Conservation (phyloP, 2,113 vertebrate genomes). For the human (Homo sapiens) region DNA sequence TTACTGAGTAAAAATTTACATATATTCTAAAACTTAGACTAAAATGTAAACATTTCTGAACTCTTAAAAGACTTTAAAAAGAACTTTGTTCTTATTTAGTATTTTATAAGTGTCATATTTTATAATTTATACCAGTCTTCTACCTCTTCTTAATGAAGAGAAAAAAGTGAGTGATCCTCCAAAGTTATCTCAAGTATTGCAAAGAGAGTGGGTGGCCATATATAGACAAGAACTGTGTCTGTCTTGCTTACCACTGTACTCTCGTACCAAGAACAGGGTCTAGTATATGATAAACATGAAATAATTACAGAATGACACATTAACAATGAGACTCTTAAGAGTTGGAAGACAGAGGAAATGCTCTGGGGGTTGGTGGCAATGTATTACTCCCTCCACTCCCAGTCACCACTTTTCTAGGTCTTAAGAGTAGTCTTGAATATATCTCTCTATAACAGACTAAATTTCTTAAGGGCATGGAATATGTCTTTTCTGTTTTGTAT, state of each 20-base stretch:
- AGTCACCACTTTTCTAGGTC: background rate
- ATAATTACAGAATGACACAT: background rate
- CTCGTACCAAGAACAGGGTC: background rate
- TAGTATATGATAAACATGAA: background rate
- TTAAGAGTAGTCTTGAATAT: background rate
- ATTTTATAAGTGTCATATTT: constrained; percentile 16
- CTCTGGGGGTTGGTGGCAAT: background rate
- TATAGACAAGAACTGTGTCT: background rate
- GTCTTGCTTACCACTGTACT: background rate
- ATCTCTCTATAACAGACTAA: background rate
- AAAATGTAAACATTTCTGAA: background rate
- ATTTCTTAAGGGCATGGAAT: background rate
- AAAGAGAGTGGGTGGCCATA: background rate
- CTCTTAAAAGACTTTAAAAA: background rate
- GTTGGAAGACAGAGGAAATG: background rate
- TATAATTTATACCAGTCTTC: constrained; percentile 7
- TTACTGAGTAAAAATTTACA: background rate
- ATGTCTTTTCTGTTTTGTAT: background rate
- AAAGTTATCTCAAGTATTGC: background rate
- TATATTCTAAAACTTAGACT: background rate
- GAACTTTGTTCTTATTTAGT: background rate
- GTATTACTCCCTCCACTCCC: background rate
- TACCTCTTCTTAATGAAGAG: background rate
- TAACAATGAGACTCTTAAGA: background rate
- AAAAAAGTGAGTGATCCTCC: constrained; percentile 21